A percentile compares a stretch with the other conserved stretches of the same genome.
Conservation (phyloP, 2,113 vertebrate genomes). For the Clupea harengus region DNA sequence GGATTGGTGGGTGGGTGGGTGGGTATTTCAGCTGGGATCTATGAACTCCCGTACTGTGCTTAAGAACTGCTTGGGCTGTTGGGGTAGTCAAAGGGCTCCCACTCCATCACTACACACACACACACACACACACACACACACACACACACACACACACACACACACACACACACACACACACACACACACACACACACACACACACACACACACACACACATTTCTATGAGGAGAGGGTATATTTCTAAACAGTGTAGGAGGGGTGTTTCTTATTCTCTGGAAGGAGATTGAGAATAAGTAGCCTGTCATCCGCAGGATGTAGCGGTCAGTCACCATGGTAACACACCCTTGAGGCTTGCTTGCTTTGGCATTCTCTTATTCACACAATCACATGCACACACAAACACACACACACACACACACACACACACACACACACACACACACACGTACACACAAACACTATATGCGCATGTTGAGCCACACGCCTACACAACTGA, state of each 20-base stretch:
- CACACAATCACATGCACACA: neutral
- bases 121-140: conserved; percentile 6
- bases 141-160: no score
- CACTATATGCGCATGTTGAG: neutral
- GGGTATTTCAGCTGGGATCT: neutral
- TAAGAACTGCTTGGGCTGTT: neutral
- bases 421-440: neutral
- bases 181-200: no score
- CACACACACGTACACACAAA: neutral
- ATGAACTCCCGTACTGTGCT: neutral
- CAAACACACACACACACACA: neutral
- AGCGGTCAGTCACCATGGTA: neutral
- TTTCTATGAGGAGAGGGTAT: no score
- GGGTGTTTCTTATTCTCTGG: neutral
- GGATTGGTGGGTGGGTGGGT: no score
- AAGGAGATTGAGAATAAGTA: neutral
- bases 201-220: neutral
- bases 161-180: neutral
- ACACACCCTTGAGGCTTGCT: neutral
- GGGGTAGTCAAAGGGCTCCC: neutral
- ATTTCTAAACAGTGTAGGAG: neutral
- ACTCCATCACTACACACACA: neutral
- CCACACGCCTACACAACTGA: neutral
- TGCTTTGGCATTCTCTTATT: neutral
- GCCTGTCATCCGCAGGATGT: neutral